Evolutionary conservation across 2,113 vertebrate species (phyloP), one percentile per base, ranked within the genome.

Genomic region (Tragelaphus buxtoni): DNA sequence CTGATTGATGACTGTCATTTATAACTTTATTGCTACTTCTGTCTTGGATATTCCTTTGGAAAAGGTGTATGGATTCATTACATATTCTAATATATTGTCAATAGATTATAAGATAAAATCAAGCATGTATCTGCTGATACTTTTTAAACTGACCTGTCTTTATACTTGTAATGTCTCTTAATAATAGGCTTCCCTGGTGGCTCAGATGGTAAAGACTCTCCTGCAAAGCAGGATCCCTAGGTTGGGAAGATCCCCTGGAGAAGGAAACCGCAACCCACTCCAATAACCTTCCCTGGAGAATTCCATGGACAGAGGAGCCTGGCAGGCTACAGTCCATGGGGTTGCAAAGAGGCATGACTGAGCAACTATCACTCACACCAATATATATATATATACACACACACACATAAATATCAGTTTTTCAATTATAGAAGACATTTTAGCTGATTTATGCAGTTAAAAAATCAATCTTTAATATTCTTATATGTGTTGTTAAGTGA

Each of bases 341-440:
- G n/a, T 69, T 69, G 18, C 18, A 22, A 69, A 69, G n/a, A 69
- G n/a, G 18, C 65, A 39, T 22, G 65, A 39, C n/a, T 69, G n/a
- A 22, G 65, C n/a, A 39, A 35, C 18, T 69, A 11, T 39, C 65
- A 69, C n/a, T 22, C 16, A 63, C 49, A 82, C 55, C 11, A 32
- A 39, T 1, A 51, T 0, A 8, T 6, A 9, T 1, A 51, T 0
- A 8, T 6, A 9, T 2, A 39, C 0, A 16, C 22, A 42, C 1
- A 22, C 28, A 60, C 26, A 83, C 4, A 74, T 1, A 91, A 24
- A 65, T 49, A 84, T 61, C 9, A n/a, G 58, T 45, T 77, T 88
- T 94, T 81, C 39, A 47, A 9, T 35, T 79, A 74, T 3, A 53
- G 14, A 60, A 83, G 24, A 91, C 22, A n/a, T 93, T 76, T 60